A percentile compares a stretch with the other conserved stretches of the same genome.
These are phyloP conservation scores for Sphaeramia orbicularis DNA, from an alignment of 2,797 vertebrate genomes.

Conservation along the genomic window DNA sequence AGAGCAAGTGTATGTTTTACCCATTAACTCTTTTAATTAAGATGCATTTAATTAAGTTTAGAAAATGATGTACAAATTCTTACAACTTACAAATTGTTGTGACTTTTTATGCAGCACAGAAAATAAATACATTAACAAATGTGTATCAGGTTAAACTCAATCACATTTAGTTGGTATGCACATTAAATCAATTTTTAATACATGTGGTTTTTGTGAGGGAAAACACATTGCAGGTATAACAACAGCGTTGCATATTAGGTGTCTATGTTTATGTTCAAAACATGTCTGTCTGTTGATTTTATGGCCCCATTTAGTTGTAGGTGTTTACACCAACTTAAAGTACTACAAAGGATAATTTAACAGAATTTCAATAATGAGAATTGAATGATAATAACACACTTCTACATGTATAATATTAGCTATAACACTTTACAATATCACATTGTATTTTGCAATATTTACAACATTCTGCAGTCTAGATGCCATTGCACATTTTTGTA, in stretches of 20 bases:
- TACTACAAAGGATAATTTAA: slow-evolving; percentile 11
- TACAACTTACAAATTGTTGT: slow-evolving; percentile 38
- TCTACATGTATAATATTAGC: slow-evolving; percentile 20
- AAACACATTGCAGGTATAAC: background rate
- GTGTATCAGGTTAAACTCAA: background rate
- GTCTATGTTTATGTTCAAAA: background rate
- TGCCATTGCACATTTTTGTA: slow-evolving; percentile 39
- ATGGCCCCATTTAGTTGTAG: background rate
- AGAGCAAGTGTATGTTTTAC: slow-evolving; percentile 2
- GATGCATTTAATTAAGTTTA: slow-evolving; percentile 8
- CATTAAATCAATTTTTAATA: slow-evolving; percentile 4
- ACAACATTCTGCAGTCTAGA: slow-evolving; percentile 59
- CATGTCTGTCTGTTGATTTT: slow-evolving; percentile 2
- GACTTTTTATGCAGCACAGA: slow-evolving; percentile 28
- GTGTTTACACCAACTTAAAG: background rate
- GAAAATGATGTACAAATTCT: slow-evolving; percentile 39
- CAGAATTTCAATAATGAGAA: background rate
- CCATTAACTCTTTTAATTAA: slow-evolving; percentile 57
- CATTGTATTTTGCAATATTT: slow-evolving; percentile 13
- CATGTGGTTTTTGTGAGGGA: slow-evolving; percentile 10
- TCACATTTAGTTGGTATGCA: slow-evolving; percentile 38
- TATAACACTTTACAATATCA: slow-evolving; percentile 12
- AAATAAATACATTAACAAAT: slow-evolving; percentile 69
- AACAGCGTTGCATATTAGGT: background rate
- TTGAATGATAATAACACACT: background rate